Percentiles rank a stretch among this genome's conserved stretches.
Evolutionary conservation across 2,888 invertebrate species (phyloP).

Genomic region (Chymomyza fuscimana): DNA sequence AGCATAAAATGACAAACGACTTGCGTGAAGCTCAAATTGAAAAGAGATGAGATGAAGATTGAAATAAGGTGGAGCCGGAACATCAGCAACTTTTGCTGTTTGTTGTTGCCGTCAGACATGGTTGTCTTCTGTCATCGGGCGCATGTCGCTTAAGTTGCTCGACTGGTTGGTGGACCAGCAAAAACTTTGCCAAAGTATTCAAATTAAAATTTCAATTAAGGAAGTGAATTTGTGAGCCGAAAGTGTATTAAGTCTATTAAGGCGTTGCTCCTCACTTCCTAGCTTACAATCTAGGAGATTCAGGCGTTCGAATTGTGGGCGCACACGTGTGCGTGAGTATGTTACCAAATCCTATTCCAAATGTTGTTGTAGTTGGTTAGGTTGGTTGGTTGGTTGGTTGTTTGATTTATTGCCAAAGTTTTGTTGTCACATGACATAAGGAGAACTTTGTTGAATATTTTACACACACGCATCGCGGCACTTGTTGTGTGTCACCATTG

Average conservation of each 20-base stretch:
- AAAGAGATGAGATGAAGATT: conserved; percentile 34
- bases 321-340: conserved; percentile 35
- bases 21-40: conserved; percentile 68
- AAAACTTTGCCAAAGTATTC: conserved; percentile 74
- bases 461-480: conserved; percentile 6
- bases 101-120: conserved; percentile 52
- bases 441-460: conserved; percentile 25
- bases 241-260: conserved; percentile 72
- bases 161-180: not conserved
- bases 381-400: conserved; percentile 39
- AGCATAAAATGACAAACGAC: conserved; percentile 73
- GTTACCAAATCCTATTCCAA: not conserved
- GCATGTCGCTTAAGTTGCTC: not conserved
- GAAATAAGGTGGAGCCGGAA: conserved; percentile 24
- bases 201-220: conserved; percentile 75
- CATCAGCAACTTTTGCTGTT: conserved; percentile 58
- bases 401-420: conserved; percentile 72
- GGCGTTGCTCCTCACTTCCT: conserved; percentile 29
- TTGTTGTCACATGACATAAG: conserved; percentile 69
- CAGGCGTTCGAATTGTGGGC: conserved; percentile 29
- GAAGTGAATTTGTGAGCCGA: conserved; percentile 71
- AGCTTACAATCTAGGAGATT: not conserved
- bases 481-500: conserved; percentile 1
- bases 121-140: conserved; percentile 14
- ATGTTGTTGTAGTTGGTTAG: not conserved